Evolutionary conservation across 2,888 invertebrate species (phyloP), one percentile per base, ranked within the genome.

Genomic region (Celastrina argiolus): DNA sequence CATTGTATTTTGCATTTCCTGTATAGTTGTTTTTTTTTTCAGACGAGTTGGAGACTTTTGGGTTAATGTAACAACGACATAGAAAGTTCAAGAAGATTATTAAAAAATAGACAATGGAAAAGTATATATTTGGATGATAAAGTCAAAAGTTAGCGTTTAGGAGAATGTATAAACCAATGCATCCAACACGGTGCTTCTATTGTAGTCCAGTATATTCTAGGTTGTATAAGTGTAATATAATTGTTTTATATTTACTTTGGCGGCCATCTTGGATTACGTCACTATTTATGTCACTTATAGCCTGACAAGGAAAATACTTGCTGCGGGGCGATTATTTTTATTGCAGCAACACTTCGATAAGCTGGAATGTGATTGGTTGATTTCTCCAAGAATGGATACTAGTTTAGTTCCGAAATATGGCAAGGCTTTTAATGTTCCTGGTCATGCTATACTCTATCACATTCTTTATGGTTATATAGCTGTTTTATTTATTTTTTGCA

Each of bases 21-120:
- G 12, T 12, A 39, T 39, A 31, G 4, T 6, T 39, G 14, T 39
- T 45, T 45, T 45, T 51, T 10, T 56, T 85, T 85, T 69, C 86
- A 89, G 88, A 80, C 82, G 84, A 83, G 83, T 80, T 85, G 84
- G 85, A 81, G 78, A 80, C 31, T 80, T 80, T 81, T 87, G 82
- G 85, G 85, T 76, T 75, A 73, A 74, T 69, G 71, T 74, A 76
- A 74, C 75, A 77, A 75, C 75, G 74, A 78, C 69, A 71, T 71
- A 74, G 69, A 72, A 75, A 74, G 72, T 73, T 74, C 73, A 74
- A 74, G 70, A 73, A 65, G 67, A 69, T 71, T 67, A 71, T 73
- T 72, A 69, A 69, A 31, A 67, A 66, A 69, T 70, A 73, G 69
- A 64, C 64, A 66, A 69, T 66, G 66, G 63, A 65, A 65, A 58